Conservation (phyloP, 92 coral and sea anemone genomes). For the Parazoanthus atlanticus region DNA sequence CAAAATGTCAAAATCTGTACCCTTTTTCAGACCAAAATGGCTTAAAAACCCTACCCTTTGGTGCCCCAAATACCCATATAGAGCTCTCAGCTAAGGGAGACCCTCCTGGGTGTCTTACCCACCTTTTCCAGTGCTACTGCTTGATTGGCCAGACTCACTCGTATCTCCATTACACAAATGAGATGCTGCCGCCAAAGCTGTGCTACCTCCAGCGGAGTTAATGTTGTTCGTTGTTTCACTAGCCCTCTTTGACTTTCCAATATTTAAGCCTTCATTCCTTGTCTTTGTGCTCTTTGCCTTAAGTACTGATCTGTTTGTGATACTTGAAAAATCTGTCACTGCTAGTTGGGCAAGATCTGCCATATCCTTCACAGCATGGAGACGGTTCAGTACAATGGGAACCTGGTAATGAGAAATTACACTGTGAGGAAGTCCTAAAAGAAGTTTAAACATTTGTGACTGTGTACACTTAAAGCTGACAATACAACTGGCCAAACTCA, state of each 20-base stretch:
- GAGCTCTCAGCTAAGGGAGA: too few species aligned
- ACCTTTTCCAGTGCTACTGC: slow-evolving; percentile 57
- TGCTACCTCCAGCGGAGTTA: slow-evolving; percentile 32
- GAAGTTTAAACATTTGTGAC: neutral
- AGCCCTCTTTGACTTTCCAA: slow-evolving; percentile 58
- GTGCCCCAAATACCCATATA: too few species aligned
- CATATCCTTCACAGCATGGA: slow-evolving; percentile 84
- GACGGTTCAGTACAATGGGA: slow-evolving; percentile 80
- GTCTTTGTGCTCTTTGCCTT: slow-evolving; percentile 63
- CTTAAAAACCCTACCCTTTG: too few species aligned
- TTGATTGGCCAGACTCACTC: slow-evolving; percentile 29
- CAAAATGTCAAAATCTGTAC: too few species aligned
- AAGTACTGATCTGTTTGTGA: slow-evolving; percentile 56
- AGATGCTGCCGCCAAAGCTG: neutral
- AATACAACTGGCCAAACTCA: too few species aligned
- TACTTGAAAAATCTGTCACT: slow-evolving; percentile 65
- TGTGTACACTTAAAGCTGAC: too few species aligned
- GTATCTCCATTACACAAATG: slow-evolving; percentile 64
- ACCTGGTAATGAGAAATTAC: slow-evolving; percentile 54
- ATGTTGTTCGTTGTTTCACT: slow-evolving; percentile 26
- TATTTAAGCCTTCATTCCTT: slow-evolving; percentile 60
- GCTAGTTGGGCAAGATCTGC: slow-evolving; percentile 90
- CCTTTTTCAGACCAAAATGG: too few species aligned
- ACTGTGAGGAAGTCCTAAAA: neutral
- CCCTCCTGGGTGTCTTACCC: neutral